phyloP scores from a whole-genome alignment of 1,140 invertebrate species.

The Cephus cinctus region DNA sequence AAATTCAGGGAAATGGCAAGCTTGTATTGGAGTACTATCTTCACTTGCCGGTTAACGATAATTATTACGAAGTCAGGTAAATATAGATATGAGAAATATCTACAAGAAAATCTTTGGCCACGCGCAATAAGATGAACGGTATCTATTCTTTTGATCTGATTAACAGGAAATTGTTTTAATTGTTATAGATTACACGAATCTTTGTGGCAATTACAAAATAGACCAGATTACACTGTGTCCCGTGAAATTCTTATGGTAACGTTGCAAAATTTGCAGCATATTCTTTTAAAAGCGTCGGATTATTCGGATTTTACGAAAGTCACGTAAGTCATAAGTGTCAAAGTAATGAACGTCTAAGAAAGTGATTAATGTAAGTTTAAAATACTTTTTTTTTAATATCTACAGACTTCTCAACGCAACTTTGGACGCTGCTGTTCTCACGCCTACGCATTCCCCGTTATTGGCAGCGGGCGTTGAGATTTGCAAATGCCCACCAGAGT shows the following conservation, averaged over 20 bases:
- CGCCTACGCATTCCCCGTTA: conserved; percentile 61
- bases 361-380: conserved; percentile 3
- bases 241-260: conserved; percentile 84
- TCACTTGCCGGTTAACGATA: conserved; percentile 42
- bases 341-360: background rate
- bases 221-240: conserved; percentile 63
- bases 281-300: conserved; percentile 76
- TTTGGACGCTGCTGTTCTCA: conserved; percentile 77
- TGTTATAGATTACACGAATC: conserved; percentile 61
- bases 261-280: conserved; percentile 80
- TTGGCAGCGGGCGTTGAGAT: conserved; percentile 84
- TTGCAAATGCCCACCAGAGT: conserved; percentile 80
- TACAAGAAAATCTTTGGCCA: no score
- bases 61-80: conserved; percentile 65
- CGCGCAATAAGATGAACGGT: background rate
- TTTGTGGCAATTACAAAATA: conserved; percentile 65
- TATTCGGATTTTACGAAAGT: conserved; percentile 65
- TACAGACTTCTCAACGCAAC: conserved; percentile 74
- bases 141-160: no score
- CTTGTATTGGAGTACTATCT: conserved; percentile 78
- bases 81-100: no score
- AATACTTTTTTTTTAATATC: conserved; percentile 9
- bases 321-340: conserved; percentile 54
- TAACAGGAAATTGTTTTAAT: background rate
- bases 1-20: conserved; percentile 77